Conservation (phyloP, 1,140 invertebrate species). For the Plutomurus gul region DNA sequence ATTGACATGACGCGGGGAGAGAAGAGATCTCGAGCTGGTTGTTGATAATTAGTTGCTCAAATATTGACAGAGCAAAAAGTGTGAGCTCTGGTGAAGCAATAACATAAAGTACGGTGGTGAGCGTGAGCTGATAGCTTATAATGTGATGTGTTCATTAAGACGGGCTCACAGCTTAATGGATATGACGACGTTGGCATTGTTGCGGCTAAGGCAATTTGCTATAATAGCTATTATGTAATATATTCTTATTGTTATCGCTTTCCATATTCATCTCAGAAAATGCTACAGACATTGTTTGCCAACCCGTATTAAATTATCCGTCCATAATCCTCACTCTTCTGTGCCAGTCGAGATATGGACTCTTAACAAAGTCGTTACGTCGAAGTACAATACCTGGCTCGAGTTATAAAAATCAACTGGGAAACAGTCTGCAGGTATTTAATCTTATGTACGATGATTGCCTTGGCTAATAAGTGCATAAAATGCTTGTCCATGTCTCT, state of each 20-base stretch:
- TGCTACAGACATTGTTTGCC: too few relatives aligned
- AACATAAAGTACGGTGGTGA: not conserved
- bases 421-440: too few relatives aligned
- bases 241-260: too few relatives aligned
- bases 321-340: too few relatives aligned
- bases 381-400: too few relatives aligned
- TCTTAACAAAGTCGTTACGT: too few relatives aligned
- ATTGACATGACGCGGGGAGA: not conserved
- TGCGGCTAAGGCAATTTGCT: not conserved
- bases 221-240: not conserved
- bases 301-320: too few relatives aligned
- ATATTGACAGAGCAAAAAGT: slow-evolving; percentile 42
- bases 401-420: too few relatives aligned
- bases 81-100: not conserved
- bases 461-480: not conserved
- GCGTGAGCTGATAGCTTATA: not conserved
- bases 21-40: not conserved
- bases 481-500: not conserved
- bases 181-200: not conserved
- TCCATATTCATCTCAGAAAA: too few relatives aligned
- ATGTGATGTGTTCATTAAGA: slow-evolving; percentile 40
- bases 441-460: not conserved
- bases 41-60: slow-evolving; percentile 43
- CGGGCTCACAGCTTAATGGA: too few relatives aligned
- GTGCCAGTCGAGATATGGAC: too few relatives aligned